Percentiles rank a stretch among this genome's conserved stretches.
phyloP scores from a whole-genome alignment of 2,888 invertebrate genomes.

The Cheilosia soror region DNA sequence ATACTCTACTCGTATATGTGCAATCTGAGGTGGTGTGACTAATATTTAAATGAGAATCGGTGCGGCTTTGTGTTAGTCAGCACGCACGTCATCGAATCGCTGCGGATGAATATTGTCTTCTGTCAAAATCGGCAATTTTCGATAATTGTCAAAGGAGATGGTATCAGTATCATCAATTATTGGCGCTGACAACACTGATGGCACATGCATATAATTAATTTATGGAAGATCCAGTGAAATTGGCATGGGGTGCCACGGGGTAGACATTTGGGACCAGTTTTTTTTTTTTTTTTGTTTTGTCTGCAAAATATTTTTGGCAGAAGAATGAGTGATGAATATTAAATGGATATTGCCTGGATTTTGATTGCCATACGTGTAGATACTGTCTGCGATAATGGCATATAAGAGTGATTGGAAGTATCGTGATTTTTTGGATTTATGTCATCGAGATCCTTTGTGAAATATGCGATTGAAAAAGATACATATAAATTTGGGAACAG shows the following conservation, averaged over 20 bases:
- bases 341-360: constrained; percentile 59
- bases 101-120: constrained; percentile 45
- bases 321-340: constrained; percentile 66
- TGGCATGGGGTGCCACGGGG: constrained; percentile 55
- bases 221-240: constrained; percentile 18
- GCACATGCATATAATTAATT: constrained; percentile 58
- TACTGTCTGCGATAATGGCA: constrained; percentile 55
- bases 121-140: constrained; percentile 58
- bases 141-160: constrained; percentile 56
- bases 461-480: neutral
- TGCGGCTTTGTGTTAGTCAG: constrained; percentile 47
- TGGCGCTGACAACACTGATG: constrained; percentile 67
- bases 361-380: constrained; percentile 71
- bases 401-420: constrained; percentile 25
- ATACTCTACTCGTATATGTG: neutral
- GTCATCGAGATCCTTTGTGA: constrained; percentile 48
- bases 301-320: constrained; percentile 22
- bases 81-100: constrained; percentile 10
- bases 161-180: constrained; percentile 70
- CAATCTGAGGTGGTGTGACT: constrained; percentile 45
- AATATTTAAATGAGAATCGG: constrained; percentile 61
- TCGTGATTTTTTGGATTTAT: constrained; percentile 32
- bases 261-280: constrained; percentile 53
- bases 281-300: constrained; percentile 11
- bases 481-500: neutral